These are phyloP conservation scores for Platerodrilus igneus DNA, from an alignment of 2,888 invertebrate species.

Conservation along the genomic window DNA sequence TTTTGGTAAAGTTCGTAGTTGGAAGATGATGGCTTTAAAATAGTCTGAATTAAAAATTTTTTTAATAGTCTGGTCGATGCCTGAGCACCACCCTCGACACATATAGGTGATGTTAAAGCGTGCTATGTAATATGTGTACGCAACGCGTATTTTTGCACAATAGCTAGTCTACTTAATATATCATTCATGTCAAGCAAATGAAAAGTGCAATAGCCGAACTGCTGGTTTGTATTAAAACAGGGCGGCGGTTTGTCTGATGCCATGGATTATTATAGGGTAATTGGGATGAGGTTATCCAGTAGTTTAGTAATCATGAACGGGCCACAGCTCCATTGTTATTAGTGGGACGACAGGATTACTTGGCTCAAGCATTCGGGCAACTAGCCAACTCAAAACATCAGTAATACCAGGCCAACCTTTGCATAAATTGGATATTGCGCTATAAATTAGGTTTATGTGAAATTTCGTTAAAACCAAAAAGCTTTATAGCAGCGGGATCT, in stretches of 20 bases:
- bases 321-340: slow-evolving; percentile 22
- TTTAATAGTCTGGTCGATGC: no score
- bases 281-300: slow-evolving; percentile 15
- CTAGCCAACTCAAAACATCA: slow-evolving; percentile 25
- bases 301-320: slow-evolving; percentile 16
- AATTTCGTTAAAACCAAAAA: slow-evolving; percentile 20
- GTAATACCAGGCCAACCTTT: slow-evolving; percentile 23
- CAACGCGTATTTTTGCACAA: no score
- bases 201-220: no score
- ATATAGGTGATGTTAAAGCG: no score
- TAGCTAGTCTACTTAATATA: no score
- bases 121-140: no score
- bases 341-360: slow-evolving; percentile 18
- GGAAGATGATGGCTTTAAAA: no score
- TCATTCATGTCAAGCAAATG: no score
- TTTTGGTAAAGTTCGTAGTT: no score
- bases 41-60: no score
- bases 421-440: slow-evolving; percentile 26
- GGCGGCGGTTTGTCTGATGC: slow-evolving; percentile 3
- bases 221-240: no score
- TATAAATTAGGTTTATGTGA: slow-evolving; percentile 22
- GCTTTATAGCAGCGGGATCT: slow-evolving; percentile 11
- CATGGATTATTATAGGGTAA: slow-evolving; percentile 12
- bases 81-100: no score
- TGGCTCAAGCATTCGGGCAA: slow-evolving; percentile 24